Evolutionary conservation across 1,140 invertebrate species (phyloP), one percentile per base, ranked within the genome.

Genomic region (Leptinotarsa undecemlineata): DNA sequence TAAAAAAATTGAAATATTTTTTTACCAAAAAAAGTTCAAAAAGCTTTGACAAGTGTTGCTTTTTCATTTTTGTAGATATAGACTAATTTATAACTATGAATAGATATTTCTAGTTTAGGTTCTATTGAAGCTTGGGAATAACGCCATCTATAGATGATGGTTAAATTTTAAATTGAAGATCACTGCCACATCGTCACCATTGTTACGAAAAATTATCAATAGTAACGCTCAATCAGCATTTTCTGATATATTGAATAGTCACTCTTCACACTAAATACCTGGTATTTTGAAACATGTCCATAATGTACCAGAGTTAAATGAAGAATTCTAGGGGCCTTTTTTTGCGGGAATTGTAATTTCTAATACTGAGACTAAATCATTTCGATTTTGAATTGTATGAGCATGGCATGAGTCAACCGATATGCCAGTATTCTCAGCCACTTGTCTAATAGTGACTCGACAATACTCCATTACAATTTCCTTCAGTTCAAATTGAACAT

Each of bases 181-280:
- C 76, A 77, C 76, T 77, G 76, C 76, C 76, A 77, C 72, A 72
- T 76, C 5, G 68, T 77, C 76, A 77, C 71, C 64, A 70, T 74
- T 47, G 68, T 42, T 75, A 68, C 68, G 21, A 63, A 77, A 68
- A 68, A 74, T 77, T 72, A 77, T 77, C 61, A 71, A 68, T 60
- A 66, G 17, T 77, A 63, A 77, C 74, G 76, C 73, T 77, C 76
- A 74, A 77, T 74, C 57, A 74, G 71, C 71, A 68, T 5, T 64
- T 64, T 67, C 6, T 67, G 23, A n/a, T 67, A 42, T 67, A n/a
- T 23, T 33, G 42, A 11, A 23, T 11, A 2, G 21, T 13, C 64
- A 15, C 4, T 26, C n/a, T 67, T 57, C 51, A 57, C 17, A 57
- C 4, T n/a, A 17, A 57, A 57, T 17, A 5, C 2, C 6, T 57